Evolutionary conservation across 30 jellyfish, hydroid and myxozoan species (phyloP).

Genomic region (Hydra vulgaris): DNA sequence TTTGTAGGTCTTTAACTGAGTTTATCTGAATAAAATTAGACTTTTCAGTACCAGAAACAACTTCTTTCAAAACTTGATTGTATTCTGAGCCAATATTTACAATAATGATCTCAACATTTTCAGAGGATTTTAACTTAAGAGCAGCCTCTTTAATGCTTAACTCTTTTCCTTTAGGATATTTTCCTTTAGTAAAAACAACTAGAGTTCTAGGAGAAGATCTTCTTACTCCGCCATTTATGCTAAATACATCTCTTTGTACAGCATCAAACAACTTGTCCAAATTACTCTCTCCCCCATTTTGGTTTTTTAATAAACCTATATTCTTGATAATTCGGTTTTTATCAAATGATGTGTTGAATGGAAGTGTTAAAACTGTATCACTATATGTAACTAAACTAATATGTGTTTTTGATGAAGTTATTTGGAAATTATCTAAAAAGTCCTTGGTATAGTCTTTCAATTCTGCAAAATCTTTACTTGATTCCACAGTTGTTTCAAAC

Average conservation of each 20-base stretch:
- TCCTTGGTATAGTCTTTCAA: constrained; percentile 55
- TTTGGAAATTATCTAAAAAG: constrained; percentile 49
- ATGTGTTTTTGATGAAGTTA: constrained; percentile 63
- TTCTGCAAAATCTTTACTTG: constrained; percentile 30
- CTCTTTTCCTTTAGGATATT: constrained; percentile 25
- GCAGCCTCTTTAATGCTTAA: constrained; percentile 42
- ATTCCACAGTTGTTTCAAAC: constrained; percentile 47
- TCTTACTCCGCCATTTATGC: constrained; percentile 65
- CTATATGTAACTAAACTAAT: constrained; percentile 57
- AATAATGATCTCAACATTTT: constrained; percentile 55
- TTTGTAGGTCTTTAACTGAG: constrained; percentile 25
- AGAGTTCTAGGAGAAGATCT: constrained; percentile 61
- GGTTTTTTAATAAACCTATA: constrained; percentile 39
- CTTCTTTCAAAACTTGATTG: constrained; percentile 26
- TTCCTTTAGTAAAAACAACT: constrained; percentile 59
- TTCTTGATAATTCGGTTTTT: constrained; percentile 40
- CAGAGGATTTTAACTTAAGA: constrained; percentile 39
- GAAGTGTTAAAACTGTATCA: constrained; percentile 27
- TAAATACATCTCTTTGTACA: constrained; percentile 55
- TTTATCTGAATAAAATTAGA: constrained; percentile 3
- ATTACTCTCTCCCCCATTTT: constrained; percentile 36
- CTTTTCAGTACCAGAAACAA: constrained; percentile 29
- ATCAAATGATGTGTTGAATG: constrained; percentile 44
- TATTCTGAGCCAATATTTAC: constrained; percentile 58
- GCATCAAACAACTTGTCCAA: constrained; percentile 27